Evolutionary conservation across 64 coral and sea anemone genomes (phyloP).

Genomic region (Acropora tenuis): DNA sequence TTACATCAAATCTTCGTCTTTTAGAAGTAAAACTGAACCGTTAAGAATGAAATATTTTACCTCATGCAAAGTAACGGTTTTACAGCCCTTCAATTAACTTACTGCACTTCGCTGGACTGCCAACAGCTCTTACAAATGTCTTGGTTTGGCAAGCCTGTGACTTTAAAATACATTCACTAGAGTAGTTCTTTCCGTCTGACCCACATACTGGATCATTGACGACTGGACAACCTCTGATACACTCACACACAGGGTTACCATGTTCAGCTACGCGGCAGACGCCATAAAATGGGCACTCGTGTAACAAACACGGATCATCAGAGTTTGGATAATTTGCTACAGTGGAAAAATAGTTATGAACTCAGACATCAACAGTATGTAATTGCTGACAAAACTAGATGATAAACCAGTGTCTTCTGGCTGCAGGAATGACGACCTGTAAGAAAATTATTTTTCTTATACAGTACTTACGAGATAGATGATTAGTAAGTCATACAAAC

Average conservation of each 20-base stretch:
- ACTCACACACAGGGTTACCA: slow-evolving; percentile 51
- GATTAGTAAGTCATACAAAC: neutral
- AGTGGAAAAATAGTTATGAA: neutral
- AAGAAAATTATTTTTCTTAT: neutral
- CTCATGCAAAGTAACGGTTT: neutral
- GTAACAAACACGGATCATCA: slow-evolving; percentile 41
- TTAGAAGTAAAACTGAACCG: too few relatives aligned
- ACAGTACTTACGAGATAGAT: slow-evolving; percentile 9
- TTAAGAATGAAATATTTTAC: neutral
- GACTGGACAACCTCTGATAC: slow-evolving; percentile 40
- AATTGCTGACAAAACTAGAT: neutral
- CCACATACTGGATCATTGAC: slow-evolving; percentile 61
- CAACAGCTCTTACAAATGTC: neutral
- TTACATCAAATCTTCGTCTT: neutral
- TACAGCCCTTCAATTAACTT: neutral
- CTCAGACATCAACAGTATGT: neutral
- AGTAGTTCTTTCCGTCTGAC: slow-evolving; percentile 62
- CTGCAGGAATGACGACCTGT: neutral
- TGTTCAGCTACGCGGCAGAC: slow-evolving; percentile 17
- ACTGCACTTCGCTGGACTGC: slow-evolving; percentile 23
- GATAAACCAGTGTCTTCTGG: neutral
- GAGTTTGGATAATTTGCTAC: neutral
- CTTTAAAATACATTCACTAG: slow-evolving; percentile 58
- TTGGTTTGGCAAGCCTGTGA: slow-evolving; percentile 38
- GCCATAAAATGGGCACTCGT: slow-evolving; percentile 48